Evolutionary conservation across 2,888 invertebrate genomes (phyloP), one percentile per base, ranked within the genome.

Genomic region (Pseudolycoriella hygida): DNA sequence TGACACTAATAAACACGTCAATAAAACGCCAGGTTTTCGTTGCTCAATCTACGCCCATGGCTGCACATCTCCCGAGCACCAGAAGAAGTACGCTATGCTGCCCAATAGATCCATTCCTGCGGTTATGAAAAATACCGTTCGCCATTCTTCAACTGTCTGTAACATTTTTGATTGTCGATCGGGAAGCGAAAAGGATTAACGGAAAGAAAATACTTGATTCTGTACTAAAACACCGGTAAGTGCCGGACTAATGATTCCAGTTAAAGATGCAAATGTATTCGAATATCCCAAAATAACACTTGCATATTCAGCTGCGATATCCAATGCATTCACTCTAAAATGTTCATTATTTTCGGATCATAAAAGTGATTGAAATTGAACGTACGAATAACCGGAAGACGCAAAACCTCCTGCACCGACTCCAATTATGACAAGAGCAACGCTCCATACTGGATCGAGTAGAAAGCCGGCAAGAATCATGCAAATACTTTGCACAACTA

Each of bases 351-450:
- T 25, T 25, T 25, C 8, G 25, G 25, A 25, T 25, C 25, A 4
- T 4, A 25, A 25, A 6, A 25, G 5, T 8, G 8, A 6, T 25
- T 25, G 5, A 25, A 25, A 25, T 6, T 8, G 4, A 8, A 25
- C 25, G 4, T 25, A 25, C 25, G 25, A 25, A 60, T 87, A 89
- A 38, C 90, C 92, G 4, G 88, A 80, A 89, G 90, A 92, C 1
- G 90, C 88, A 60, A 92, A 88, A 0, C 90, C 87, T 1, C 93
- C 92, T 1, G 90, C 67, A 0, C 92, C 92, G 1, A 92, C 88
- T 1, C 90, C 88, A 43, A 89, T 71, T 0, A 88, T 85, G 25
- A 93, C 73, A 60, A 77, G 89, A n/a, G 77, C 69, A n/a, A 89
- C 71, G 39, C 84, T 79, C 34, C 76, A 74, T 0, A 71, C 68